Base-by-base conservation (phyloP, 64 coral and sea anemone species). In the Hydrozoanthus tunicans region DNA sequence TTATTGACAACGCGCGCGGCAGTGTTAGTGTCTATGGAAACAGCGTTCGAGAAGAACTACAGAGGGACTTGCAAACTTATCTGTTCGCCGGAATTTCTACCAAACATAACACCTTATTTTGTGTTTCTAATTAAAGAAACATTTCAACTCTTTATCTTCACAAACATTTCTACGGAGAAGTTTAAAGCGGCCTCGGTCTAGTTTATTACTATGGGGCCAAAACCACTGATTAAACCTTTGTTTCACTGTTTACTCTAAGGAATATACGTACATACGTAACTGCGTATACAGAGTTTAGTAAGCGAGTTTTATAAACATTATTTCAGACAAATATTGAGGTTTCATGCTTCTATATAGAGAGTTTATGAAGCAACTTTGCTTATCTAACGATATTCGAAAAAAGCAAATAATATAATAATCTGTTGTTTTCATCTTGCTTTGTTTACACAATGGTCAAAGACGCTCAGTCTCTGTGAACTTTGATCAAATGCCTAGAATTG, bases 11-110 rank as follows among this genome's bases (percentile, higher is more conserved):
- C 32, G 32, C 32, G 10, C 69, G 68, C 23, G 3, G 4, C 23
- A 53, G 6, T 4, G 56, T 43, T 56, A 59, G 84, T 88, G 84
- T 51, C 84, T 88, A 73, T 88, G 84, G 68, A 73, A 88, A 88
- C 84, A 57, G 83, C 5, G 13, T 59, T 25, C 59, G 14, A 55
- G 26, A 2, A 86, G 67, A 55, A 86, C 24, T 56, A 56, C 9
- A 10, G 6, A 9, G 56, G 32, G 32, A 43, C 32, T 43, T 11
- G 15, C 23, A 4, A 11, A 15, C 9, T 3, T n/a, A 23, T 80
- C 54, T 6, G 9, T 53, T 14, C 10, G 61, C 58, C 53, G 12
- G 10, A 62, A 82, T 65, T 51, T 58, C 43, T 58, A 43, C 5
- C 11, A 56, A 6, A 58, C 20, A 73, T 1, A 25, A 5, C 64